A percentile compares a stretch with the other conserved stretches of the same genome.
These are phyloP conservation scores for Karalla daura DNA, from an alignment of 2,797 vertebrate genomes.

Conservation along the genomic window DNA sequence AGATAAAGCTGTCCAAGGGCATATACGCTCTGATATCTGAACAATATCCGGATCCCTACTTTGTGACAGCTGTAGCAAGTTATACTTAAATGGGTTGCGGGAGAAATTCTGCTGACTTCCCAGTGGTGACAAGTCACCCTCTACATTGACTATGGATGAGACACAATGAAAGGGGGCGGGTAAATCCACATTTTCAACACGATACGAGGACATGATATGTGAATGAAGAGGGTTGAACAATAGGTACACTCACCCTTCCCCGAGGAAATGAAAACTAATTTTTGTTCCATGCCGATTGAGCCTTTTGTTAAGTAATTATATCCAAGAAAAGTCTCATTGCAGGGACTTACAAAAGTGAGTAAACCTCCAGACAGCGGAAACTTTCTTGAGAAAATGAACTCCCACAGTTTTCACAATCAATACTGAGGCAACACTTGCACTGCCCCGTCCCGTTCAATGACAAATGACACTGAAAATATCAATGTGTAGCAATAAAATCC, in stretches of 20 bases:
- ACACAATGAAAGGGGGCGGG: not conserved
- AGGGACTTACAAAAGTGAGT: not conserved
- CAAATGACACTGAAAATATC: no score
- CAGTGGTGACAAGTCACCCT: not conserved
- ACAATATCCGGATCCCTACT: not conserved
- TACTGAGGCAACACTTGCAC: no score
- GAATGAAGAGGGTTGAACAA: slow-evolving; percentile 38
- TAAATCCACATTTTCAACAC: slow-evolving; percentile 7
- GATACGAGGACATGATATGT: slow-evolving; percentile 13
- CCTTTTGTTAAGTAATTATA: slow-evolving; percentile 14
- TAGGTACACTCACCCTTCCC: slow-evolving; percentile 23
- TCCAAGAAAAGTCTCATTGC: slow-evolving; percentile 7
- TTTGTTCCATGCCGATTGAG: not conserved
- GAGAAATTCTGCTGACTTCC: slow-evolving; percentile 14
- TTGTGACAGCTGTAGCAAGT: not conserved
- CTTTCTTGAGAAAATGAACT: no score
- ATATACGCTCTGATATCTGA: not conserved
- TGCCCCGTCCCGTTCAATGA: no score
- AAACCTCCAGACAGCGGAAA: not conserved
- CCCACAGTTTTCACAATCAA: no score
- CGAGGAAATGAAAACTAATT: slow-evolving; percentile 1
- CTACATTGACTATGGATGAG: slow-evolving; percentile 12
- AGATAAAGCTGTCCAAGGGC: slow-evolving; percentile 30
- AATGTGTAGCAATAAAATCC: no score
- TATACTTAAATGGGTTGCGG: slow-evolving; percentile 11